Percentiles rank a stretch among this genome's conserved stretches.
Conservation (phyloP, 1,140 invertebrate species). For the Drosophila persimilis region DNA sequence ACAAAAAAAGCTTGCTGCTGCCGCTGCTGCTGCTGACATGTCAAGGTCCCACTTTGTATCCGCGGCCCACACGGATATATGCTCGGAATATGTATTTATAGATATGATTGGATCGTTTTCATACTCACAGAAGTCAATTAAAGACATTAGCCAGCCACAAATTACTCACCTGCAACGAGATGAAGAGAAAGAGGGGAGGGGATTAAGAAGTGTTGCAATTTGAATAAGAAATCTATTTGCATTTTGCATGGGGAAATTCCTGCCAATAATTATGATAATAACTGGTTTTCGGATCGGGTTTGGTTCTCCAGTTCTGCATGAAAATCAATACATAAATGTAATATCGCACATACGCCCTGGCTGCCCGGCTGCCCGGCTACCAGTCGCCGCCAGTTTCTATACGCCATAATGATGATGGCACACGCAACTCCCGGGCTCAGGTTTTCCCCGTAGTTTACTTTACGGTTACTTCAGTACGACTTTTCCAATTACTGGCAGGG, state of each 20-base stretch:
- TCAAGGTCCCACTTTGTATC: constrained; percentile 45
- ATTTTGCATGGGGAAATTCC: constrained; percentile 44
- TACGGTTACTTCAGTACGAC: constrained; percentile 10
- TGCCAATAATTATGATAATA: constrained; percentile 56
- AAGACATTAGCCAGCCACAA: constrained; percentile 49
- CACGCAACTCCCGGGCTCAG: constrained; percentile 26
- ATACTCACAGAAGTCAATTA: constrained; percentile 57
- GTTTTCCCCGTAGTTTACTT: constrained; percentile 12
- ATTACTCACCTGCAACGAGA: constrained; percentile 72
- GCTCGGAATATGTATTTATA: constrained; percentile 16
- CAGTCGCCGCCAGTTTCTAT: constrained; percentile 22
- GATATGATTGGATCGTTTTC: constrained; percentile 4
- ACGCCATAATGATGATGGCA: constrained; percentile 43
- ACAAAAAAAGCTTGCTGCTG: constrained; percentile 10
- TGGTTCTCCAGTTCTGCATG: background rate
- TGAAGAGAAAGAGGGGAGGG: constrained; percentile 15
- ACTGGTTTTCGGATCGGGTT: constrained; percentile 29
- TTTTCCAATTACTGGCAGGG: constrained; percentile 31
- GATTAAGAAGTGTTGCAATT: constrained; percentile 36
- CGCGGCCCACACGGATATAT: constrained; percentile 67
- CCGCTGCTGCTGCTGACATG: constrained; percentile 40
- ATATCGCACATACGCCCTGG: constrained; percentile 60
- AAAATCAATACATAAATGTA: constrained; percentile 51
- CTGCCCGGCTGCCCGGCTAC: constrained; percentile 9
- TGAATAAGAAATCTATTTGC: constrained; percentile 59